Percentiles rank a stretch among this genome's conserved stretches.
phyloP scores from a whole-genome alignment of 2,113 vertebrate genomes.

The Lynx canadensis region DNA sequence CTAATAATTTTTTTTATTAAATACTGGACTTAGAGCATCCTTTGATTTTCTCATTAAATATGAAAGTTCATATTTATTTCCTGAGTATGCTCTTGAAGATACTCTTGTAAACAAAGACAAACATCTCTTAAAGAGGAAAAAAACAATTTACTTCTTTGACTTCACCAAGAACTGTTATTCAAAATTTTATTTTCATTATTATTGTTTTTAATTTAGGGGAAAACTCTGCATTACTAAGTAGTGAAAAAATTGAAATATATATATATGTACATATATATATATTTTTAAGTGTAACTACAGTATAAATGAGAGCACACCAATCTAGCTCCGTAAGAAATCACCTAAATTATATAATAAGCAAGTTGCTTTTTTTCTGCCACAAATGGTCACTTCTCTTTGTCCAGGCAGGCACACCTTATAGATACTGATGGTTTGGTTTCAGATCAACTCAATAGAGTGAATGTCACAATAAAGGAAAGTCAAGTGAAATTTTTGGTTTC shows the following conservation, averaged over 20 bases:
- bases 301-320: neutral
- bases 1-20: conserved; percentile 57
- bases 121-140: conserved; percentile 50
- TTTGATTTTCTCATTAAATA: conserved; percentile 67
- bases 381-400: neutral
- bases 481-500: neutral
- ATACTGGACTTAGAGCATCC: conserved; percentile 54
- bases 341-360: neutral
- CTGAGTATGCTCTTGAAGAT: conserved; percentile 42
- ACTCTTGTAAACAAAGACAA: conserved; percentile 68
- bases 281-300: neutral
- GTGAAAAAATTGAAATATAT: neutral
- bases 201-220: conserved; percentile 62
- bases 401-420: neutral
- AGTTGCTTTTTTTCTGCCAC: neutral
- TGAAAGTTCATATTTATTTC: conserved; percentile 48
- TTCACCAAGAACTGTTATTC: conserved; percentile 48
- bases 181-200: conserved; percentile 74
- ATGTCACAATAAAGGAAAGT: neutral
- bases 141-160: conserved; percentile 66
- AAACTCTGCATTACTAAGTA: neutral
- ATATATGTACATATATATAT: neutral
- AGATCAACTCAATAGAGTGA: neutral
- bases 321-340: neutral
- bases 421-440: neutral